Evolutionary conservation across 2,888 invertebrate genomes (phyloP).

Genomic region (Dolomedes plantarius): DNA sequence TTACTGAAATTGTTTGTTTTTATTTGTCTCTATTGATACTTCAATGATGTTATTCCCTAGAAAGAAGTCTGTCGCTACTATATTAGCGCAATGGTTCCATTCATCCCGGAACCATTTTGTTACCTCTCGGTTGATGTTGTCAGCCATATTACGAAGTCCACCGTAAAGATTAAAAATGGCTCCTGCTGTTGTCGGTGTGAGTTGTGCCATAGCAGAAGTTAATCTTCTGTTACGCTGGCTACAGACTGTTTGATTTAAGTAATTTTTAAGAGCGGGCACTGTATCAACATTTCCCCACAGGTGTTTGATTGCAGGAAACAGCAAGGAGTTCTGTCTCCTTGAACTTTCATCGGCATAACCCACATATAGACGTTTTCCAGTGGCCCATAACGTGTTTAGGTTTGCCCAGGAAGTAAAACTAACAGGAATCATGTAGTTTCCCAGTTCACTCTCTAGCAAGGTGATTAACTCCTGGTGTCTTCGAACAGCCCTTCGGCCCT

Average conservation of each 20-base stretch:
- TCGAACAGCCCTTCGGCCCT: constrained; percentile 57
- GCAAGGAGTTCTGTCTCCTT: constrained; percentile 14
- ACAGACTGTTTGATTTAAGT: constrained; percentile 76
- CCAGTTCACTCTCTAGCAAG: constrained; percentile 80
- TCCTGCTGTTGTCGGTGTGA: constrained; percentile 69
- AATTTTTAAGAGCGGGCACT: constrained; percentile 79
- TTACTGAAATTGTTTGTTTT: constrained; percentile 1
- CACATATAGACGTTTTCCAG: constrained; percentile 80
- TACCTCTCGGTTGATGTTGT: constrained; percentile 67
- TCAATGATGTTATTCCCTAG: constrained; percentile 72
- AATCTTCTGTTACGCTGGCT: constrained; percentile 7
- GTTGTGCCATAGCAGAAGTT: constrained; percentile 72
- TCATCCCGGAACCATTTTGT: constrained; percentile 69
- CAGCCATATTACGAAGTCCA: constrained; percentile 73
- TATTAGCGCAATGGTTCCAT: constrained; percentile 73
- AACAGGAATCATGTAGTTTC: constrained; percentile 80
- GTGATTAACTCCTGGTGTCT: constrained; percentile 81
- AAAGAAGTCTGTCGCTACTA: constrained; percentile 73
- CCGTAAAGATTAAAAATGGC: constrained; percentile 66
- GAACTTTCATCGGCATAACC: constrained; percentile 80
- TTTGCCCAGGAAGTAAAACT: constrained; percentile 79
- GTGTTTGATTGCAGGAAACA: constrained; percentile 71
- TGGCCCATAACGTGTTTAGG: constrained; percentile 80
- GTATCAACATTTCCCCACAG: constrained; percentile 82
- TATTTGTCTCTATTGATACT: constrained; percentile 66